phyloP scores from a whole-genome alignment of 2,888 invertebrate species.

The Cantharis rufa region DNA sequence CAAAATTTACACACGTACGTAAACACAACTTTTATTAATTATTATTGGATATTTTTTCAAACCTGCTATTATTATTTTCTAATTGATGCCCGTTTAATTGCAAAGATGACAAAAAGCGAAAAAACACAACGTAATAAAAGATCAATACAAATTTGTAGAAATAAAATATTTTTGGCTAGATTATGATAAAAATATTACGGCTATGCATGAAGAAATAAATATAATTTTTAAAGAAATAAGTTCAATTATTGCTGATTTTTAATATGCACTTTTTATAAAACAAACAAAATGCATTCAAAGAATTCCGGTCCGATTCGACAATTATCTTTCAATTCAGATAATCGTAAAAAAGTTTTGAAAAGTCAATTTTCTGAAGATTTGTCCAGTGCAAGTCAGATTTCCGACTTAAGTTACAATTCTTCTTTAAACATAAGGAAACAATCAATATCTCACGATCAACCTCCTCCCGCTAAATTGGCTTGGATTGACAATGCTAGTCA shows the following conservation, averaged over 20 bases:
- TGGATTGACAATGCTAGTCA: constrained; percentile 34
- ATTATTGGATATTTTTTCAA: not conserved
- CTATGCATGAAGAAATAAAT: no score
- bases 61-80: not conserved
- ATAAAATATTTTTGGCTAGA: not conserved
- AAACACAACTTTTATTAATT: not conserved
- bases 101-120: not conserved
- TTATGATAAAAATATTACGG: no score
- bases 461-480: constrained; percentile 35
- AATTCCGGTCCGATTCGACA: constrained; percentile 50
- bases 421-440: constrained; percentile 37
- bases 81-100: not conserved
- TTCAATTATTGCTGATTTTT: not conserved
- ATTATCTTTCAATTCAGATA: constrained; percentile 45
- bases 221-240: not conserved
- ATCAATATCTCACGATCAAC: constrained; percentile 33
- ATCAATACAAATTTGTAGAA: not conserved
- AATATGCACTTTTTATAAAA: not conserved
- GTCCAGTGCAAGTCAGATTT: constrained; percentile 34
- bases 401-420: constrained; percentile 36
- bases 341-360: constrained; percentile 41
- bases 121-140: not conserved
- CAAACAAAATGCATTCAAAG: constrained; percentile 29
- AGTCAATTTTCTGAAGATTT: constrained; percentile 49
- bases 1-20: not conserved